Evolutionary conservation across 2,888 invertebrate species (phyloP).

Genomic region (Eupithecia insigniata): DNA sequence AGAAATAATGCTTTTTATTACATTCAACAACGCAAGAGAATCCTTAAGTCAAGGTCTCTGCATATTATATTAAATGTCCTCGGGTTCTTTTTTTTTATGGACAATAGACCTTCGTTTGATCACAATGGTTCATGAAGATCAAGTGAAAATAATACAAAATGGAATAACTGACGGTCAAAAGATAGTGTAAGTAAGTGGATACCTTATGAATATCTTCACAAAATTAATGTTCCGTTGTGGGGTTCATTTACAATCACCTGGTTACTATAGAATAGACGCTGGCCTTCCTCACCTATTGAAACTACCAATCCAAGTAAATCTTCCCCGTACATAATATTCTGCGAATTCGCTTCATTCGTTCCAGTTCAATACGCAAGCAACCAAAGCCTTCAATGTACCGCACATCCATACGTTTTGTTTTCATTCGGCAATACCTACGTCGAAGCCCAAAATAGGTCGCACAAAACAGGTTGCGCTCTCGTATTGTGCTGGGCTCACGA

Average conservation of each 20-base stretch:
- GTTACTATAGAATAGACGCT: neutral
- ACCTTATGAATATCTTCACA: neutral
- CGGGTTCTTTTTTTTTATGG: no score
- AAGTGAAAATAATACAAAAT: neutral
- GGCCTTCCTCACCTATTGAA: neutral
- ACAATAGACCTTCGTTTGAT: no score
- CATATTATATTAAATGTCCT: constrained; percentile 12
- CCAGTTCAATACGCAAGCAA: neutral
- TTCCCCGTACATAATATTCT: neutral
- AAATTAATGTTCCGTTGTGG: neutral
- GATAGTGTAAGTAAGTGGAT: neutral
- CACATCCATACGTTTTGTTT: constrained; percentile 8
- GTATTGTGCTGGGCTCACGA: constrained; percentile 35
- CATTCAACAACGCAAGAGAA: constrained; percentile 13
- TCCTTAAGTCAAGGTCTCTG: constrained; percentile 14
- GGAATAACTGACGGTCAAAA: neutral
- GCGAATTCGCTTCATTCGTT: neutral
- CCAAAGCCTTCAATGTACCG: neutral
- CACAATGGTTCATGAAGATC: no score
- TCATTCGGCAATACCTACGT: constrained; percentile 14
- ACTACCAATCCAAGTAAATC: neutral
- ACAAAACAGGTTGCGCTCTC: constrained; percentile 33
- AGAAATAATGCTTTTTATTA: constrained; percentile 30
- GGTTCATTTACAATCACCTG: neutral
- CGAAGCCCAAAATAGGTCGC: constrained; percentile 32